Evolutionary conservation across 1,140 invertebrate species (phyloP).

Genomic region (Drosophila azteca): DNA sequence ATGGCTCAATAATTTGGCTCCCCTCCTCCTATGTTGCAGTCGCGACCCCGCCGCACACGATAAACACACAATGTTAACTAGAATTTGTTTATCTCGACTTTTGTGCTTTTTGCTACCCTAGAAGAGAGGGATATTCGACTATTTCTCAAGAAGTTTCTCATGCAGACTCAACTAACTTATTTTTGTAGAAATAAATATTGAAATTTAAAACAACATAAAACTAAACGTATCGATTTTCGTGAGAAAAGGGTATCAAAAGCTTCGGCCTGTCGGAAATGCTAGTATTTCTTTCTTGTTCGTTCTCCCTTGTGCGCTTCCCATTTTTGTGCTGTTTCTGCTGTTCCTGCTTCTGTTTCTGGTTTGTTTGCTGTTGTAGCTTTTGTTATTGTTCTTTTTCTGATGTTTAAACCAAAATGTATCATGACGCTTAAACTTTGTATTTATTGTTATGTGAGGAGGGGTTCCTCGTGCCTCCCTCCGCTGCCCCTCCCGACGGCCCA

Average conservation of each 20-base stretch:
- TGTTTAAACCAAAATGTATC: constrained; percentile 78
- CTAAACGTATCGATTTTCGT: no score
- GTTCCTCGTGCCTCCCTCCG: background rate
- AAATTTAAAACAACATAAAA: no score
- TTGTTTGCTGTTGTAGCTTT: constrained; percentile 18
- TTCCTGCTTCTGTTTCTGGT: constrained; percentile 29
- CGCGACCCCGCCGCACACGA: constrained; percentile 36
- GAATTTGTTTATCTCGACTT: constrained; percentile 77
- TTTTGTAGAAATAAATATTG: no score
- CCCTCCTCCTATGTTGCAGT: constrained; percentile 9
- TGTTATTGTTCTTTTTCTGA: constrained; percentile 54
- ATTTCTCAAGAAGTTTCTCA: no score
- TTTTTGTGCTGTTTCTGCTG: constrained; percentile 3
- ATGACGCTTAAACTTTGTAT: constrained; percentile 70
- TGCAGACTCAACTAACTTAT: no score
- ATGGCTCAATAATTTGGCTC: constrained; percentile 78
- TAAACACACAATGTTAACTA: constrained; percentile 77
- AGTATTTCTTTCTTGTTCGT: background rate
- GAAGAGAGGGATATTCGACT: no score
- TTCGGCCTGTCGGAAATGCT: no score
- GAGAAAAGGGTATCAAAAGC: no score
- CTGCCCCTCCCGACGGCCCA: constrained; percentile 4
- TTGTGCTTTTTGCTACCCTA: constrained; percentile 30
- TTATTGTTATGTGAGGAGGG: constrained; percentile 36
- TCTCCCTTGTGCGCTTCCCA: background rate